These are phyloP conservation scores for Gouania willdenowi DNA, from an alignment of 2,797 vertebrate species.

Conservation along the genomic window DNA sequence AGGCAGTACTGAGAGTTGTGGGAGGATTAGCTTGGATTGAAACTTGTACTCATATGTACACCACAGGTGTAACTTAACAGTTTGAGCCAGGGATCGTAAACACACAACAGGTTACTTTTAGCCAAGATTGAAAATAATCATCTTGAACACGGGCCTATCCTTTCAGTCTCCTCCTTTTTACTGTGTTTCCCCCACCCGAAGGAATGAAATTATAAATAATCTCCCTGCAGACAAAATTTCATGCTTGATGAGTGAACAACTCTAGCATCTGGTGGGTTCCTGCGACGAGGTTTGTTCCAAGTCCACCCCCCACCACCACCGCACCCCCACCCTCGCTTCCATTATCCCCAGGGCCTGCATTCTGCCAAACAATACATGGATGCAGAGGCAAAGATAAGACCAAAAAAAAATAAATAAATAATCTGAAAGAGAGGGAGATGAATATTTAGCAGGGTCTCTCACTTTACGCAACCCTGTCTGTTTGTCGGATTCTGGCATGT, in stretches of 20 bases:
- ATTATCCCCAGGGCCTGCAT: conserved; percentile 49
- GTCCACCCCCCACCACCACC: conserved; percentile 39
- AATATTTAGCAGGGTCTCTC: conserved; percentile 30
- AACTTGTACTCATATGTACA: no score
- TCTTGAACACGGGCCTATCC: no score
- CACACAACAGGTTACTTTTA: no score
- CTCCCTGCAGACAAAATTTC: conserved; percentile 74
- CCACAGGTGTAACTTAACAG: no score
- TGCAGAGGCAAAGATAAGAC: conserved; percentile 57
- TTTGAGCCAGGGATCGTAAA: no score
- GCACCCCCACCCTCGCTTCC: conserved; percentile 41
- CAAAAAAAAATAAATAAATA: conserved; percentile 3
- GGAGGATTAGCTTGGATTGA: no score
- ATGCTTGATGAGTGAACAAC: conserved; percentile 72
- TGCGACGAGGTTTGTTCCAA: conserved; percentile 59
- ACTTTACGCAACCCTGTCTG: neutral
- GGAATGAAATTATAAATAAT: conserved; percentile 73
- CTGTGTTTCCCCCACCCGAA: conserved; percentile 38
- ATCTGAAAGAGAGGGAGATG: conserved; percentile 1
- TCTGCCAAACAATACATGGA: conserved; percentile 52
- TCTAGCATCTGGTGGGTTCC: conserved; percentile 71
- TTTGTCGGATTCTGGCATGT: conserved; percentile 3
- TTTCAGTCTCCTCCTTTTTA: neutral
- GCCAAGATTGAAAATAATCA: no score
- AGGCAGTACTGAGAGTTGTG: no score